Evolutionary conservation across 2,888 invertebrate species (phyloP).

Genomic region (Acanthosoma haemorrhoidale): DNA sequence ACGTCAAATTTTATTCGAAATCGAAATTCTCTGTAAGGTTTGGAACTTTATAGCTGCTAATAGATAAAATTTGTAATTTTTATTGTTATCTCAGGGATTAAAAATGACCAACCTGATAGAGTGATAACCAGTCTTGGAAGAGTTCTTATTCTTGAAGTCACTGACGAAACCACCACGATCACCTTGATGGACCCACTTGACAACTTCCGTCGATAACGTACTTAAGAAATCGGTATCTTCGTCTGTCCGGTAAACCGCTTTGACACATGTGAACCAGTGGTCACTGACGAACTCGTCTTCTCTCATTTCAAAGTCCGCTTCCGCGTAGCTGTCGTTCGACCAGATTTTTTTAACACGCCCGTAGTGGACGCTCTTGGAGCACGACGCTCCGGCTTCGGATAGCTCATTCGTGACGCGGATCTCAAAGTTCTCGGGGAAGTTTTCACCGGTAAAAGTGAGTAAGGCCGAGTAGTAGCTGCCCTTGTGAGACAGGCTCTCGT

Average conservation of each 20-base stretch:
- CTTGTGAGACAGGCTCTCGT: not conserved
- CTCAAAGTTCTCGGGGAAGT: not conserved
- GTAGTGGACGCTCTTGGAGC: not conserved
- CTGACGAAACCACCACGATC: slow-evolving; percentile 35
- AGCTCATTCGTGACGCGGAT: not conserved
- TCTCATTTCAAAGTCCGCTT: not conserved
- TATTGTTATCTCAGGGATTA: no score
- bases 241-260: slow-evolving; percentile 22
- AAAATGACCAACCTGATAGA: not conserved
- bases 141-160: slow-evolving; percentile 22
- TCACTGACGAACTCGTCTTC: not conserved
- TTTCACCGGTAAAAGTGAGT: not conserved
- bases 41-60: no score
- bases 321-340: slow-evolving; percentile 16
- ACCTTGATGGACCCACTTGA: slow-evolving; percentile 42
- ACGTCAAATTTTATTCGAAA: not conserved
- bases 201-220: slow-evolving; percentile 40
- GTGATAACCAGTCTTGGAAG: not conserved
- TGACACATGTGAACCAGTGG: slow-evolving; percentile 29
- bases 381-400: not conserved
- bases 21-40: no score
- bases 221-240: slow-evolving; percentile 32
- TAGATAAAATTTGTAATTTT: no score
- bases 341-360: not conserved
- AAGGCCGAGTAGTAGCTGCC: not conserved